Base-by-base conservation (phyloP, 2,888 invertebrate genomes). In the Xylophagus ater region DNA sequence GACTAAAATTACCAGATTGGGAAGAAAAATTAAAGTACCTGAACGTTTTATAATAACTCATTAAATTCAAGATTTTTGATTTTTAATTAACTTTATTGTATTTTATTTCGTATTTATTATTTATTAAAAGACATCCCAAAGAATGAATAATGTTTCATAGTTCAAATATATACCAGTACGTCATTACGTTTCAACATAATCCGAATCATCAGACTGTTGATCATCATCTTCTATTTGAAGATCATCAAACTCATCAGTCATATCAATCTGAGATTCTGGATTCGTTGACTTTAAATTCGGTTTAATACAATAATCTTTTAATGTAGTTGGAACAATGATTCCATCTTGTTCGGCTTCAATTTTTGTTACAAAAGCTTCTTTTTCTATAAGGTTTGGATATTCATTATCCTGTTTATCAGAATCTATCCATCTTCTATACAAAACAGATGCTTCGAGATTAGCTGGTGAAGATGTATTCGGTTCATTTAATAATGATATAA, bases 401-500 rank as follows among this genome's bases (percentile, higher is more conserved):
- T 98, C 97, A 68, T 93, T 94, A 68, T 96, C 93, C 68, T 85
- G 85, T 49, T 94, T 94, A 72, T 92, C 90, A 53, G 94, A 92
- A 57, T 97, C 96, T 56, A 89, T 85, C 94, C 94, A 98, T 65
- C 93, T 83, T 58, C 97, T 78, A 67, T 94, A 98, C 94, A 97
- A 97, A 42, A 98, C 97, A 40, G 96, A 96, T 28, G 98, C 97
- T 72, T 99, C 98, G 18, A 98, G 98, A 65, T 99, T 98, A 51
- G 98, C 98, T 32, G 98, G 98, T 56, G 96, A 97, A 69, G 84
- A 97, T 49, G 97, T 98, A 71, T 98, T 98, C 48, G 98, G 98
- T 71, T 98, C 98, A 71, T 98, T 98, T 57, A 98, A 74, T 49
- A 98, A 75, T 12, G 97, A 98, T 60, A 98, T 98, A 53, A 98